These are phyloP conservation scores for Trachelus troglodyta DNA, from an alignment of 2,888 invertebrate genomes.

Conservation along the genomic window DNA sequence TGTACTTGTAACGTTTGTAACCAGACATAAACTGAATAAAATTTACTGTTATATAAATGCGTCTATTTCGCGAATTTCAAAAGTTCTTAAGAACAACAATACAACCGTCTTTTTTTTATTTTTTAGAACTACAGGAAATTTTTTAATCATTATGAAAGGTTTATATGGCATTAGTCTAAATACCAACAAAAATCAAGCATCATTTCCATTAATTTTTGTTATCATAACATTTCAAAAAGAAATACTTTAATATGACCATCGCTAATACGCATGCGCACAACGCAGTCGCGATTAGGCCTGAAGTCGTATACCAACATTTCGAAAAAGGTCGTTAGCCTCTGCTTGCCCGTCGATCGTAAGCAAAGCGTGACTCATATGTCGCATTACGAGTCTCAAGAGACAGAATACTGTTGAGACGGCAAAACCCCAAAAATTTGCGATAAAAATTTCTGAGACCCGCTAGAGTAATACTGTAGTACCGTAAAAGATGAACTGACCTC, in stretches of 20 bases:
- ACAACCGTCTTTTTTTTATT: background rate
- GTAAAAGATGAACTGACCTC: background rate
- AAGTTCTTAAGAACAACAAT: background rate
- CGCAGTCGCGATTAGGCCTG: background rate
- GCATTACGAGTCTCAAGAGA: background rate
- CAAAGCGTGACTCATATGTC: slow-evolving; percentile 3
- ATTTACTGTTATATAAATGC: background rate
- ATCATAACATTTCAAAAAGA: background rate
- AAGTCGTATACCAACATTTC: background rate
- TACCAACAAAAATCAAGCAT: background rate
- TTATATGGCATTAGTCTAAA: background rate
- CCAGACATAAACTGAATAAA: background rate
- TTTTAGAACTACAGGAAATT: background rate
- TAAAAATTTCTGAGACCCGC: background rate
- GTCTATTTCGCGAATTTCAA: background rate
- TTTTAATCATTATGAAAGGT: background rate
- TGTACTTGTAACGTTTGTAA: background rate
- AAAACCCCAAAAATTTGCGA: background rate
- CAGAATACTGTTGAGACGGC: background rate
- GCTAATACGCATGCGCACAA: background rate
- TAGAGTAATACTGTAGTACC: background rate
- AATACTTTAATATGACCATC: background rate
- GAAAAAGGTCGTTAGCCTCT: slow-evolving; percentile 8
- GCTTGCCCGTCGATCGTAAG: background rate
- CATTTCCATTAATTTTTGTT: background rate